Conservation (phyloP, 2,113 vertebrate genomes). For the Archilochus colubris region DNA sequence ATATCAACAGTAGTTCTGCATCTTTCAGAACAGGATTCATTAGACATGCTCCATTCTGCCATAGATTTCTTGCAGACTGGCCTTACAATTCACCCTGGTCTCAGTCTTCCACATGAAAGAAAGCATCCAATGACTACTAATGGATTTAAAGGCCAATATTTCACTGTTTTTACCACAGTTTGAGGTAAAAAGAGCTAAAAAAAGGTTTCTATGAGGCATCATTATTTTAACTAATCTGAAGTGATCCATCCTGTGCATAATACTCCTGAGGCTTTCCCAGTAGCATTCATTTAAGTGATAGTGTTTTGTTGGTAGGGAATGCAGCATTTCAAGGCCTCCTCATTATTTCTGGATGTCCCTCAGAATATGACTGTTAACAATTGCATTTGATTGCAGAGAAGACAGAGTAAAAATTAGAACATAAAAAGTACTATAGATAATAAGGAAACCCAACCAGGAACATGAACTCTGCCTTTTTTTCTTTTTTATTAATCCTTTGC, state of each 20-base stretch:
- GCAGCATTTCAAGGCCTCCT: conserved; percentile 12
- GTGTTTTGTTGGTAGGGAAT: neutral
- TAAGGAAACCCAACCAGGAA: neutral
- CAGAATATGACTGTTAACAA: neutral
- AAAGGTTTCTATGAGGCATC: neutral
- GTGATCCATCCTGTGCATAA: neutral
- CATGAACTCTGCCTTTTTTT: neutral
- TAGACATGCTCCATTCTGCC: neutral
- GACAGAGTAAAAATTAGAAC: neutral
- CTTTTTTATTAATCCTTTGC: neutral
- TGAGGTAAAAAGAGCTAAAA: neutral
- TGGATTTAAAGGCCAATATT: neutral
- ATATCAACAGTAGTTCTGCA: neutral
- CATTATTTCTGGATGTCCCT: conserved; percentile 25
- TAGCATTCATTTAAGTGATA: conserved; percentile 27
- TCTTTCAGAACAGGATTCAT: neutral
- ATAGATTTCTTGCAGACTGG: neutral
- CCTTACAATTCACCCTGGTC: neutral
- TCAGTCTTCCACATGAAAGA: neutral
- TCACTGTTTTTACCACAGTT: neutral
- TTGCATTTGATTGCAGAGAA: neutral
- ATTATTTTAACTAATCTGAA: conserved; percentile 36
- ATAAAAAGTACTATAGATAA: neutral
- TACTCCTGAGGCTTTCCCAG: conserved; percentile 10
- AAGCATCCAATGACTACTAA: neutral